Evolutionary conservation across 2,888 invertebrate genomes (phyloP), one percentile per base, ranked within the genome.

Genomic region (Epirrhoe tristata): DNA sequence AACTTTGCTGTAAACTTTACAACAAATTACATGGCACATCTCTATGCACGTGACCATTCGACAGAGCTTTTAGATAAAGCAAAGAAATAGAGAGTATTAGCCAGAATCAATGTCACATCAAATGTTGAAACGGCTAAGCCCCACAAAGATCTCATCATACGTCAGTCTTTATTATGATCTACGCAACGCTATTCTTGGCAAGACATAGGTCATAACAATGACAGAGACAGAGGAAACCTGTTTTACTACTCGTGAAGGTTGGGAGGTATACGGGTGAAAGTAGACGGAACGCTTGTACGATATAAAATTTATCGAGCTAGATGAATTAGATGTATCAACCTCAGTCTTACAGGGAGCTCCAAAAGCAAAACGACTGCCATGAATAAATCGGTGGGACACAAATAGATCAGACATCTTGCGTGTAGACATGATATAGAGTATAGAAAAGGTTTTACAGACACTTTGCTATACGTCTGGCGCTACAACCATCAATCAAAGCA

Each of bases 191-290:
- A 54, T 52, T 60, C 52, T 50, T 48, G 32, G 24, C 34, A 65
- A 66, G 58, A 70, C 73, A 69, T 71, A 70, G 73, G 64, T 70
- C 70, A 67, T 57, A 73, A 71, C 67, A 71, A 74, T 72, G 73
- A 71, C 59, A 72, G 62, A 80, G 67, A 73, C 73, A 74, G 71
- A 73, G 76, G 74, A 79, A 83, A 83, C 83, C 78, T 73, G 83
- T 82, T 84, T 70, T 61, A 73, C 69, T 71, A 71, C 69, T 74
- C 72, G 75, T 74, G 81, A 81, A 83, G 81, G 80, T 77, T 83
- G 75, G 70, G 63, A 78, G 78, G 83, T 81, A 83, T 77, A 77
- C 76, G 65, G 82, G 83, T 84, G 85, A 85, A 84, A 85, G 85
- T 83, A 72, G 77, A 51, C 36, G 50, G 50, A 14, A 57, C 51